These are phyloP conservation scores for Bradypodion pumilum DNA, from an alignment of 2,797 vertebrate genomes.

Conservation along the genomic window DNA sequence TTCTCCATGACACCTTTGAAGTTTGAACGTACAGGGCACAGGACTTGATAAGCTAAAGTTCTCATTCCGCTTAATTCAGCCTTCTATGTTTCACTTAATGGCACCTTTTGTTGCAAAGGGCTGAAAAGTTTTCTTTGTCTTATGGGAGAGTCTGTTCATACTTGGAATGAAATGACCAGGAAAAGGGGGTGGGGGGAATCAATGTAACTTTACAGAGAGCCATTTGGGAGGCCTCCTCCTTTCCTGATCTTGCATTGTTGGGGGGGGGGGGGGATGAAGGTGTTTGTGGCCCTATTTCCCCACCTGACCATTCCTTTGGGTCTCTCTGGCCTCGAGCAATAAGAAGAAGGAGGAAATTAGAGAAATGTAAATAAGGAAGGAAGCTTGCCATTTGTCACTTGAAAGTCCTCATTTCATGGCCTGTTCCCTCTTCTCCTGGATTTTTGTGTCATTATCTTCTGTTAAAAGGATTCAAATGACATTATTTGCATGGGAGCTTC, in stretches of 20 bases:
- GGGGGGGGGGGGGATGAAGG: slow-evolving; percentile 40
- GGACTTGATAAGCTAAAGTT: neutral
- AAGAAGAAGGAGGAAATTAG: slow-evolving; percentile 68
- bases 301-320: slow-evolving; percentile 60
- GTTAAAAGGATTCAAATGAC: slow-evolving; percentile 77
- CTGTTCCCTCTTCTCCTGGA: slow-evolving; percentile 68
- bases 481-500: slow-evolving; percentile 76
- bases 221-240: slow-evolving; percentile 55
- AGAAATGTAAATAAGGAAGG: slow-evolving; percentile 71
- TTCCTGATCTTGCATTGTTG: slow-evolving; percentile 40
- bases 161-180: slow-evolving; percentile 37
- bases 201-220: slow-evolving; percentile 50
- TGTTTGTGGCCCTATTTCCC: slow-evolving; percentile 50
- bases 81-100: neutral
- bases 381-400: slow-evolving; percentile 72
- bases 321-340: slow-evolving; percentile 65
- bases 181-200: slow-evolving; percentile 35
- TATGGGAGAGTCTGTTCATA: neutral
- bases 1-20: neutral
- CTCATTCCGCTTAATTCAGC: neutral
- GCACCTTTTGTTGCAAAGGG: slow-evolving; percentile 24
- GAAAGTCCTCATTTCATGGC: slow-evolving; percentile 72
- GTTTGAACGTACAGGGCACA: neutral
- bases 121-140: neutral
- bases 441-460: slow-evolving; percentile 75